Conservation (phyloP, 2,113 vertebrate species). For the Menura novaehollandiae region DNA sequence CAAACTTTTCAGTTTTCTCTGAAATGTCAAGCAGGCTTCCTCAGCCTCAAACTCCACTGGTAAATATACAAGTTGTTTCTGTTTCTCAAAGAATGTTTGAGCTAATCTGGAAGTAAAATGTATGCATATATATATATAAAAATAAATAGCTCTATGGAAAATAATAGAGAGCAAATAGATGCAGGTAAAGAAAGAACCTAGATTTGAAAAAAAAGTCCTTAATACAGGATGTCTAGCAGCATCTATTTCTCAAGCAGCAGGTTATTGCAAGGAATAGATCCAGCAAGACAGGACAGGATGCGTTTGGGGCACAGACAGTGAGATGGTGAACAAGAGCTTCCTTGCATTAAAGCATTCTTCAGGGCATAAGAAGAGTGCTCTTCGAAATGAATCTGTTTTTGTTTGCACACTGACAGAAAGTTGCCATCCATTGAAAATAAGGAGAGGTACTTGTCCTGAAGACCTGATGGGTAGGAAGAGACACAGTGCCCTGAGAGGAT, state of each 20-base stretch:
- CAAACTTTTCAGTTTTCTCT: neutral
- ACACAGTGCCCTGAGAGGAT: neutral
- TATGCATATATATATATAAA: neutral
- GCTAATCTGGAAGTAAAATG: conserved; percentile 17
- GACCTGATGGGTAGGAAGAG: neutral
- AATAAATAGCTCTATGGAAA: neutral
- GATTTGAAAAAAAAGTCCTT: neutral
- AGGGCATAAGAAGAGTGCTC: neutral
- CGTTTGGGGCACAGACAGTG: neutral
- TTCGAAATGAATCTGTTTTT: neutral
- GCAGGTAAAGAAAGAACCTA: neutral
- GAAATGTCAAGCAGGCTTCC: conserved; percentile 29
- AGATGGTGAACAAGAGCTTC: neutral
- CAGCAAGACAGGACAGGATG: neutral
- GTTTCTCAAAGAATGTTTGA: neutral
- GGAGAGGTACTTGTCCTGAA: neutral
- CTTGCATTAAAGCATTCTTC: neutral
- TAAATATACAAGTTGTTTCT: neutral
- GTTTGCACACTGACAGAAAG: neutral
- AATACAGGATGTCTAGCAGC: neutral
- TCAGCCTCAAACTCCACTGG: neutral
- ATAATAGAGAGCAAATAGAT: neutral
- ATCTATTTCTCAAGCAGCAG: neutral
- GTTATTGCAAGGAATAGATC: neutral
- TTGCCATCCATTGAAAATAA: neutral